Evolutionary conservation across 2,888 invertebrate species (phyloP).

Genomic region (Lymantria monacha): DNA sequence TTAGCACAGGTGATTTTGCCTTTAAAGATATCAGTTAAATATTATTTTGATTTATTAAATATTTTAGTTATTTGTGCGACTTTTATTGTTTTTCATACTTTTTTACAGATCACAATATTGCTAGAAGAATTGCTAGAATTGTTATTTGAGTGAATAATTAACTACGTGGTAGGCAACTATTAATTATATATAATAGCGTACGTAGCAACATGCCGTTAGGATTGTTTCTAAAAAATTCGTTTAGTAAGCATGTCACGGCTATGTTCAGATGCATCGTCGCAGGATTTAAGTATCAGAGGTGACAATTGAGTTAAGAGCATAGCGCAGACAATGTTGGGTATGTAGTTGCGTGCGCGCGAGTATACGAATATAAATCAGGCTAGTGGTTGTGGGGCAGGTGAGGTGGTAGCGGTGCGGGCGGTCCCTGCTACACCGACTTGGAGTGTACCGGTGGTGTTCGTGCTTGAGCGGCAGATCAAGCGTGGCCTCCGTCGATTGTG

Average conservation of each 20-base stretch:
- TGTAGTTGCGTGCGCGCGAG: slow-evolving; percentile 45
- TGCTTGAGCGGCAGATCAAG: slow-evolving; percentile 61
- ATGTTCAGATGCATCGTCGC: slow-evolving; percentile 20
- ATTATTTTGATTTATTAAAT: too few relatives aligned
- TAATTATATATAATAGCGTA: too few relatives aligned
- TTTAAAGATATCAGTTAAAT: too few relatives aligned
- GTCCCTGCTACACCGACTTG: slow-evolving; percentile 37
- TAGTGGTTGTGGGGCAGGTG: slow-evolving; percentile 41
- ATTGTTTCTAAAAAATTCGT: slow-evolving; percentile 1
- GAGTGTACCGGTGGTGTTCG: slow-evolving; percentile 51
- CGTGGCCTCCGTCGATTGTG: slow-evolving; percentile 68
- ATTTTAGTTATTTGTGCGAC: too few relatives aligned
- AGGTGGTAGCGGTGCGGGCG: slow-evolving; percentile 34
- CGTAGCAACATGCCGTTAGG: too few relatives aligned
- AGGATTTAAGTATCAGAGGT: background rate
- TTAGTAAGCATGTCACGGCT: slow-evolving; percentile 27
- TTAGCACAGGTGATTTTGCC: too few relatives aligned
- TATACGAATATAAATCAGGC: slow-evolving; percentile 58
- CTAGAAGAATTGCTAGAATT: too few relatives aligned
- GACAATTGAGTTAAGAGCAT: slow-evolving; percentile 19
- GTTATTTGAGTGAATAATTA: too few relatives aligned
- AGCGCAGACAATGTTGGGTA: slow-evolving; percentile 52
- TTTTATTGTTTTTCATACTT: too few relatives aligned
- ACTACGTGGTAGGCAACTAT: too few relatives aligned
- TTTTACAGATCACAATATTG: too few relatives aligned